phyloP scores from a whole-genome alignment of 2,113 vertebrate genomes.

The Eurypyga helias region DNA sequence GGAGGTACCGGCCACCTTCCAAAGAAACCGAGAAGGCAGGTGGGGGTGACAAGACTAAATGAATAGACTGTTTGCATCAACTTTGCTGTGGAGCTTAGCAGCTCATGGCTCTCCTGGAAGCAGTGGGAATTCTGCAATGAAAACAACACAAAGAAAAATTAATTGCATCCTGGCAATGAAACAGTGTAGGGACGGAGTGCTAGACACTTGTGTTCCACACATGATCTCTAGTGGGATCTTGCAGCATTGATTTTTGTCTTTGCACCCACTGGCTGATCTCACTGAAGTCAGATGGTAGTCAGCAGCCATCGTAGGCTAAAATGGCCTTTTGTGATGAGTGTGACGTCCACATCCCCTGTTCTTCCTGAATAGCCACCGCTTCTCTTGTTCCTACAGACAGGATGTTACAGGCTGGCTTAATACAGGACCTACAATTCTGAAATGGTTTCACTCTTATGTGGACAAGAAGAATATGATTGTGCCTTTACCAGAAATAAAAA shows the following conservation, averaged over 20 bases:
- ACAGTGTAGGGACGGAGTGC: not conserved
- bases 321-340: not conserved
- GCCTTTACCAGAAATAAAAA: not conserved
- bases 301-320: rapidly evolving
- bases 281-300: not conserved
- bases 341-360: not conserved
- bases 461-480: not conserved
- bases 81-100: not conserved
- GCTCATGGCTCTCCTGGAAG: not conserved
- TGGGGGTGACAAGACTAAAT: not conserved
- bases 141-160: not conserved
- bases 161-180: not conserved
- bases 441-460: not conserved
- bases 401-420: not conserved
- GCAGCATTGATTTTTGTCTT: not conserved
- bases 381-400: not conserved
- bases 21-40: not conserved
- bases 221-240: not conserved
- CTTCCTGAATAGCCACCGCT: not conserved
- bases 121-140: not conserved
- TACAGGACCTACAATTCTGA: not conserved
- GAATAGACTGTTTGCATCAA: not conserved
- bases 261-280: not conserved
- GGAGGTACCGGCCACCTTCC: not conserved
- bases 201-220: not conserved